phyloP scores from a whole-genome alignment of 2,797 vertebrate genomes.

The Arnoldichthys spilopterus region DNA sequence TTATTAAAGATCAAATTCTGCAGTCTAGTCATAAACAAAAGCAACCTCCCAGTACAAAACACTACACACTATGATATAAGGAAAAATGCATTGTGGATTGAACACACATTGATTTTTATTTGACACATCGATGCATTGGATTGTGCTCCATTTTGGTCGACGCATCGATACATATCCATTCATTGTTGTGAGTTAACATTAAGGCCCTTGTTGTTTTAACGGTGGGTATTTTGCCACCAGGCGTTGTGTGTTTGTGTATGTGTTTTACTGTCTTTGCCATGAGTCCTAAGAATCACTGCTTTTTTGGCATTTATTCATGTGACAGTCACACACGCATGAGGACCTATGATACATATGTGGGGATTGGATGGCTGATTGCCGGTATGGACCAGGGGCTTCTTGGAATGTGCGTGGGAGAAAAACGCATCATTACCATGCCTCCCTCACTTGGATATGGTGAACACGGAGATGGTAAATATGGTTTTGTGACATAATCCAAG shows the following conservation, averaged over 20 bases:
- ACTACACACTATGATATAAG: too few species aligned
- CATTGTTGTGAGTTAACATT: too few species aligned
- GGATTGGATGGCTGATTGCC: slow-evolving; percentile 98
- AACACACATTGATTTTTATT: too few species aligned
- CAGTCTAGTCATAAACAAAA: too few species aligned
- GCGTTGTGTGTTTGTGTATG: not conserved
- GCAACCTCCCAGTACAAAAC: too few species aligned
- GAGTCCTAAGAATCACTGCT: not conserved
- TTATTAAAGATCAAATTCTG: too few species aligned
- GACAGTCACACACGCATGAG: slow-evolving; percentile 93
- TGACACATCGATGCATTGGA: too few species aligned
- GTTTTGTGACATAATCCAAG: not conserved
- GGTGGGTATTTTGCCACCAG: not conserved
- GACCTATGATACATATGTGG: slow-evolving; percentile 96
- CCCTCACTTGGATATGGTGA: slow-evolving; percentile 95
- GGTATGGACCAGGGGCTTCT: slow-evolving; percentile 97
- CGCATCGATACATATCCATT: too few species aligned
- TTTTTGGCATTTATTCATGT: not conserved
- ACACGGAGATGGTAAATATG: slow-evolving; percentile 88
- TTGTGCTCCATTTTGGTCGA: too few species aligned
- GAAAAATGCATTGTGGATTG: too few species aligned
- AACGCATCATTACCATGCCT: slow-evolving; percentile 90
- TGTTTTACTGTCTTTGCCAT: not conserved
- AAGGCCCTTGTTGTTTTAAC: too few species aligned
- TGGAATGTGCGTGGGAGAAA: slow-evolving; percentile 97